Base-by-base conservation (phyloP, 1,140 invertebrate species). In the Calycopis cecrops region DNA sequence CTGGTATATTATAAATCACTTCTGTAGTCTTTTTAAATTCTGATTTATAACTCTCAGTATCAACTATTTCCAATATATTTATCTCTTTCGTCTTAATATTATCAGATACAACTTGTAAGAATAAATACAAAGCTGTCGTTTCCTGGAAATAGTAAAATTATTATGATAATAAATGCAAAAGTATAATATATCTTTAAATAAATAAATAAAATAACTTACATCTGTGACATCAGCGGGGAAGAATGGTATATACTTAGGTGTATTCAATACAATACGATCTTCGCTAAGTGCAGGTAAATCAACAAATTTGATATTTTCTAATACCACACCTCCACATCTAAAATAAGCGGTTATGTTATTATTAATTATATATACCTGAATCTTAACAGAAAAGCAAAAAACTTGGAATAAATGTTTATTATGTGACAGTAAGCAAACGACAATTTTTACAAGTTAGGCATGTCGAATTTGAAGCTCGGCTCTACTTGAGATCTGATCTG, bases 301-400 rank as follows among this genome's bases (percentile, higher is more conserved):
- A 52, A 52, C 37, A 35, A 48, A 54, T 55, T 35, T 9, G 14
- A 59, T 51, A 47, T 40, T 48, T 40, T 58, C 52, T 33, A 62
- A 10, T 4, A 48, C 21, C 10, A 59, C 52, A 48, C 60, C 60
- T 10, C 60, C 60, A 14, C 40, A 44, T 14, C 40, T 44, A 9
- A 16, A 44, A 44, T 6, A 28, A 28, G n/a, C 21, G 21, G 21
- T 28, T 28, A 28, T 28, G 21, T 28, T 3, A 28, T 28, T 28
- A 3, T 28, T 28, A 28, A n/a, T n/a, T n/a, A n/a, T n/a, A n/a
- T n/a, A n/a, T n/a, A n/a, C n/a, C n/a, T n/a, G n/a, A n/a, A n/a
- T n/a, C n/a, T n/a, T n/a, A n/a, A n/a, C n/a, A n/a, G n/a, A n/a
- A n/a, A n/a, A n/a, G n/a, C n/a, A n/a, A n/a, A n/a, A n/a, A n/a